These are phyloP conservation scores for Halcyon leucocephala DNA, from an alignment of 2,797 vertebrate genomes.

Conservation along the genomic window DNA sequence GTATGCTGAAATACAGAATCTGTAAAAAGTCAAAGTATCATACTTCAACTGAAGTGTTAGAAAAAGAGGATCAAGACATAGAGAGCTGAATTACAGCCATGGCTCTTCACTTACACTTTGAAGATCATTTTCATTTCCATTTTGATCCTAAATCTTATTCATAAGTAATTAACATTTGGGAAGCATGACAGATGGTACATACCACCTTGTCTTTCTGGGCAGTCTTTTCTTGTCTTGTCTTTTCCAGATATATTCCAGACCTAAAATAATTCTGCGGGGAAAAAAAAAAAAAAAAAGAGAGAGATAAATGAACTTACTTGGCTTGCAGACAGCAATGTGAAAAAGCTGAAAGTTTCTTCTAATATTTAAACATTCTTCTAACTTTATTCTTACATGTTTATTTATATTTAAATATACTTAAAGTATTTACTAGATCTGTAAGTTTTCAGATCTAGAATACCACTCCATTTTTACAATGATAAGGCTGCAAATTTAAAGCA, in stretches of 20 bases:
- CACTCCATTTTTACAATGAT: not conserved
- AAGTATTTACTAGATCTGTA: not conserved
- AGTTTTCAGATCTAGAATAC: not conserved
- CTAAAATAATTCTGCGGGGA: not conserved
- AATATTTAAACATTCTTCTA: not conserved
- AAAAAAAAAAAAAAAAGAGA: no score
- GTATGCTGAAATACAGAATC: not conserved
- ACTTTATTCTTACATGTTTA: not conserved
- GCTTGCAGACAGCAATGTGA: not conserved
- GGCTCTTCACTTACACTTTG: conserved; percentile 32
- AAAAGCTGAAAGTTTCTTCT: not conserved
- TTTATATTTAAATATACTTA: not conserved
- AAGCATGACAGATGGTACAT: conserved; percentile 44
- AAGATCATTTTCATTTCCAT: conserved; percentile 63
- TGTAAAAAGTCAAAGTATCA: not conserved
- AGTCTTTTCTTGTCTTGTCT: conserved; percentile 41
- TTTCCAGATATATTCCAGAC: conserved; percentile 6
- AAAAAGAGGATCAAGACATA: conserved; percentile 32
- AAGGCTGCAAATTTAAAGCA: not conserved
- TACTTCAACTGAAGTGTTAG: not conserved
- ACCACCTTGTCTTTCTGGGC: conserved; percentile 59
- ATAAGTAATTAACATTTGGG: conserved; percentile 65
- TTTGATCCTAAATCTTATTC: conserved; percentile 44
- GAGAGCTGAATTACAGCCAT: conserved; percentile 49
- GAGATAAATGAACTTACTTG: not conserved